A percentile compares a stretch with the other conserved stretches of the same genome.
phyloP scores from a whole-genome alignment of 2,113 vertebrate species.

The Leptocoma aspasia region DNA sequence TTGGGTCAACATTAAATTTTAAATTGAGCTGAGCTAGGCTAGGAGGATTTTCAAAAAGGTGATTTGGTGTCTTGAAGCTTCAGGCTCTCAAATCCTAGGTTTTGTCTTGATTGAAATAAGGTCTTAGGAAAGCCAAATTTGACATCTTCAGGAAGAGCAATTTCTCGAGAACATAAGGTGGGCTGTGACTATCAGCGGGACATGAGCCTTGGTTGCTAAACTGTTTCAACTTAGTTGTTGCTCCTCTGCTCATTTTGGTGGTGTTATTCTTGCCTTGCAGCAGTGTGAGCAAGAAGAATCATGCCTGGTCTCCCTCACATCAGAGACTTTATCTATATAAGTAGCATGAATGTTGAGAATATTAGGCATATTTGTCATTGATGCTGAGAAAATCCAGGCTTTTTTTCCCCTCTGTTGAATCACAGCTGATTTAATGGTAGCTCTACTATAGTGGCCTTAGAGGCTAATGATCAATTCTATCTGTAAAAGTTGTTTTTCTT shows the following conservation, averaged over 20 bases:
- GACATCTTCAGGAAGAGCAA: background rate
- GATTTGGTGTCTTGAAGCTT: background rate
- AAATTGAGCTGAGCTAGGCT: background rate
- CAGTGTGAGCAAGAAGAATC: background rate
- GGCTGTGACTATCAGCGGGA: background rate
- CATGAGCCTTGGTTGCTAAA: accelerated
- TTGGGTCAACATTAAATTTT: background rate
- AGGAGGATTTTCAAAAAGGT: background rate
- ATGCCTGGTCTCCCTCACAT: background rate
- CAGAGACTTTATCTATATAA: slow-evolving; percentile 3
- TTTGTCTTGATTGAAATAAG: background rate
- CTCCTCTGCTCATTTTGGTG: background rate
- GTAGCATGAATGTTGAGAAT: background rate
- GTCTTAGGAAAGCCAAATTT: background rate
- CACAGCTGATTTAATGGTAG: slow-evolving; percentile 1
- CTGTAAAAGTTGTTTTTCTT: slow-evolving; percentile 28
- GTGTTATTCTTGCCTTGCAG: background rate
- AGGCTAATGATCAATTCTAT: slow-evolving; percentile 20
- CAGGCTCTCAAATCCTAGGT: background rate
- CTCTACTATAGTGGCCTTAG: background rate
- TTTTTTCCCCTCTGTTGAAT: background rate
- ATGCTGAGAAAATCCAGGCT: background rate
- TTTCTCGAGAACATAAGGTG: background rate
- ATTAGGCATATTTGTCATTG: slow-evolving; percentile 35
- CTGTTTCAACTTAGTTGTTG: background rate